Evolutionary conservation across 1,140 invertebrate genomes (phyloP), one percentile per base, ranked within the genome.

Genomic region (Vanessa atalanta): DNA sequence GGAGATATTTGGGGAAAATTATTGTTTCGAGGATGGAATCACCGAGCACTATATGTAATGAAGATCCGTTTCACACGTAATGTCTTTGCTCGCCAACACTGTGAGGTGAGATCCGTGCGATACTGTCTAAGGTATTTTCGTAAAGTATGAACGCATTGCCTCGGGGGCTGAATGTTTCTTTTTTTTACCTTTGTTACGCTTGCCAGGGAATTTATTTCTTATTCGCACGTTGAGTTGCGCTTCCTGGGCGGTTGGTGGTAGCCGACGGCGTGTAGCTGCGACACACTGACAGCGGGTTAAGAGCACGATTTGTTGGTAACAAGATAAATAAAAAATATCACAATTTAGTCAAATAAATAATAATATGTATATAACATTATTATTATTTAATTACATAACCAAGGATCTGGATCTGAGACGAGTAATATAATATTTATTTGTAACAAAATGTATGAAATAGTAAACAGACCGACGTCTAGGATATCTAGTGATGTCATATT

Each of bases 171-270:
- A 77, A 79, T 75, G 82, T 83, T 90, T 87, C 68, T 85, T 89
- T 89, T 90, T 87, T 90, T 90, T 82, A 89, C 83, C 88, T 91
- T 91, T 90, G 90, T 92, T 92, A 92, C 89, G 89, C 87, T 90
- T 86, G 90, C 83, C 85, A 84, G 77, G 75, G 85, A 88, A 88
- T 92, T 90, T 90, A 89, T 90, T 90, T 92, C 87, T 88, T 88
- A 89, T 90, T 90, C 85, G 84, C 88, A 85, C 82, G 90, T 84
- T 90, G 88, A 90, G 85, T 87, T 80, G 79, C 82, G 84, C 90
- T 92, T 92, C 90, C 90, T 92, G 90, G 90, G 90, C 88, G 88
- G 88, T 84, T 88, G 83, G 85, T 77, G 83, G 79, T 79, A 76
- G 83, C 90, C 86, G 71, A 72, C 64, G 88, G 88, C 88, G 15